Evolutionary conservation across 2,797 vertebrate species (phyloP).

Genomic region (Hypotaenidia philippensis): DNA sequence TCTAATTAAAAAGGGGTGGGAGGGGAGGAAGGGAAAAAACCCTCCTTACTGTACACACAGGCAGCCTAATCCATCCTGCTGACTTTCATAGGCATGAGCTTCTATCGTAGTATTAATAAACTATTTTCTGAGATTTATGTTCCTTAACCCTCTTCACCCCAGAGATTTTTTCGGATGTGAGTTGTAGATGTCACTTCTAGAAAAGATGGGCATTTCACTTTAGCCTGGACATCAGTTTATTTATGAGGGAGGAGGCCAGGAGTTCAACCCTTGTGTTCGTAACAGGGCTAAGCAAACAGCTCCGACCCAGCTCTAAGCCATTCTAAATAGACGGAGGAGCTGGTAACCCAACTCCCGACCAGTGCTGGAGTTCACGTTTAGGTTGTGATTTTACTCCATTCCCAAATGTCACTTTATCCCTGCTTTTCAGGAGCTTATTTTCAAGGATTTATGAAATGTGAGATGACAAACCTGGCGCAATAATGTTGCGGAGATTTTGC

Average conservation of each 20-base stretch:
- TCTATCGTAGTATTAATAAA: conserved; percentile 58
- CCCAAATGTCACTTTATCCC: conserved; percentile 63
- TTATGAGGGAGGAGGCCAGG: conserved; percentile 67
- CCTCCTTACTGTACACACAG: conserved; percentile 27
- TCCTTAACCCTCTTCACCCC: conserved; percentile 60
- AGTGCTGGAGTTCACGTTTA: conserved; percentile 48
- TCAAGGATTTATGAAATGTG: conserved; percentile 73
- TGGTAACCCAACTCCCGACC: conserved; percentile 60
- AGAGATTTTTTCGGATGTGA: conserved; percentile 61
- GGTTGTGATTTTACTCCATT: conserved; percentile 56
- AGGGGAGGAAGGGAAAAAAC: background rate
- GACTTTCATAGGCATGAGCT: conserved; percentile 51
- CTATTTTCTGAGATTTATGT: conserved; percentile 19
- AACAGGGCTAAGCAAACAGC: conserved; percentile 73
- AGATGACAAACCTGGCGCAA: conserved; percentile 54
- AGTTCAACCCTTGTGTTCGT: conserved; percentile 64
- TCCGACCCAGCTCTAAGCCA: conserved; percentile 62
- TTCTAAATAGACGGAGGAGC: conserved; percentile 57
- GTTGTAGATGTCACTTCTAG: conserved; percentile 66
- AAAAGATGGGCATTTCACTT: conserved; percentile 69
- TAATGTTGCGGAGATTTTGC: conserved; percentile 51
- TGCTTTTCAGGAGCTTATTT: conserved; percentile 76
- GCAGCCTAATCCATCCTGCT: conserved; percentile 48
- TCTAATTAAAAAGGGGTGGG: conserved; percentile 66
- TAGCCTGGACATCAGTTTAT: conserved; percentile 52